These are phyloP conservation scores for Arion vulgaris DNA, from an alignment of 1,140 invertebrate species.

Conservation along the genomic window DNA sequence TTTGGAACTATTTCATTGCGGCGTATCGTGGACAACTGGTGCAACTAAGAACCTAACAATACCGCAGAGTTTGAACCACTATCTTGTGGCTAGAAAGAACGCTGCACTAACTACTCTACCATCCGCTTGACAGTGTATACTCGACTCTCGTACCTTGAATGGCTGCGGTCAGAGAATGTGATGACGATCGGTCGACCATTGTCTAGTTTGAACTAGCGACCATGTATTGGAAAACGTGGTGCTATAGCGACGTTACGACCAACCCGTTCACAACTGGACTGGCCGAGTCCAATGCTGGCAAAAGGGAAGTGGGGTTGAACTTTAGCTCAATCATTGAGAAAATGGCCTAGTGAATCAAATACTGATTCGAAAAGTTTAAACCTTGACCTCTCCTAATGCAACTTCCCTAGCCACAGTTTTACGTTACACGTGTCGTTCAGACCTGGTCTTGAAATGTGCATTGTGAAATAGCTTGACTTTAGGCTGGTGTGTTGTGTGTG, in stretches of 20 bases:
- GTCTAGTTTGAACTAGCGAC: background rate
- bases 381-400: background rate
- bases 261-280: background rate
- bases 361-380: background rate
- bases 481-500: background rate
- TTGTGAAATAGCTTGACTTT: background rate
- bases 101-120: too few relatives aligned
- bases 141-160: too few relatives aligned
- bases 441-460: background rate
- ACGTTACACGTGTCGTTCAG: background rate
- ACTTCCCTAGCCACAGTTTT: background rate
- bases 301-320: background rate
- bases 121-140: too few relatives aligned
- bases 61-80: too few relatives aligned
- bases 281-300: background rate
- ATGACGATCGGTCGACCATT: slow-evolving; percentile 1
- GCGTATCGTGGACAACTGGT: too few relatives aligned
- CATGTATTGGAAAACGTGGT: background rate
- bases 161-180: too few relatives aligned
- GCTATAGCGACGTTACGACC: background rate
- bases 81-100: too few relatives aligned
- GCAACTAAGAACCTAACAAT: too few relatives aligned
- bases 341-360: background rate
- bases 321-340: background rate
- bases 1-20: too few relatives aligned